phyloP scores from a whole-genome alignment of 2,888 invertebrate species.

The Lobophora halterata region DNA sequence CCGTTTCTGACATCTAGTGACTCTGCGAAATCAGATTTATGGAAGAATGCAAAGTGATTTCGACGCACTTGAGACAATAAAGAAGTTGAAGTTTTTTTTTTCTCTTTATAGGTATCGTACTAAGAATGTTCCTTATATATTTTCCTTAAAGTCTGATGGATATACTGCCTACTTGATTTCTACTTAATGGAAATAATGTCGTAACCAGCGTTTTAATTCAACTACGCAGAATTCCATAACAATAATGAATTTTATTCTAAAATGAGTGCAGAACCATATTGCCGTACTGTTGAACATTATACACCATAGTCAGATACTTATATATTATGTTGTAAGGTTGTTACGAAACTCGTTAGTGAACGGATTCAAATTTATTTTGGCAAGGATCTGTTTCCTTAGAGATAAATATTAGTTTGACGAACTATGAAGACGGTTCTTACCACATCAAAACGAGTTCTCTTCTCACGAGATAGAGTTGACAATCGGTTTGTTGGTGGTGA shows the following conservation, averaged over 20 bases:
- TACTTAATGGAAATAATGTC: too few species aligned
- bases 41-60: slow-evolving; percentile 17
- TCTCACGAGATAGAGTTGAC: slow-evolving; percentile 26
- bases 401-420: slow-evolving; percentile 45
- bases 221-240: too few species aligned
- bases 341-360: slow-evolving; percentile 64
- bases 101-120: too few species aligned
- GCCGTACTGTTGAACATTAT: too few species aligned
- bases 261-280: too few species aligned
- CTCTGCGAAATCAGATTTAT: slow-evolving; percentile 27
- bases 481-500: slow-evolving; percentile 27
- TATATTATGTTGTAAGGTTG: slow-evolving; percentile 13
- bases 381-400: slow-evolving; percentile 64
- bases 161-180: too few species aligned
- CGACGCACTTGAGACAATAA: slow-evolving; percentile 6
- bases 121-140: too few species aligned
- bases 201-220: too few species aligned
- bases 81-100: too few species aligned
- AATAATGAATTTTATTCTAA: too few species aligned
- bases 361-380: slow-evolving; percentile 70
- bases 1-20: slow-evolving; percentile 36
- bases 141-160: too few species aligned
- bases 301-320: slow-evolving; percentile 1
- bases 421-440: slow-evolving; percentile 39
- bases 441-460: slow-evolving; percentile 33